Evolutionary conservation across 2,888 invertebrate species (phyloP), one percentile per base, ranked within the genome.

Genomic region (Thyatira batis): DNA sequence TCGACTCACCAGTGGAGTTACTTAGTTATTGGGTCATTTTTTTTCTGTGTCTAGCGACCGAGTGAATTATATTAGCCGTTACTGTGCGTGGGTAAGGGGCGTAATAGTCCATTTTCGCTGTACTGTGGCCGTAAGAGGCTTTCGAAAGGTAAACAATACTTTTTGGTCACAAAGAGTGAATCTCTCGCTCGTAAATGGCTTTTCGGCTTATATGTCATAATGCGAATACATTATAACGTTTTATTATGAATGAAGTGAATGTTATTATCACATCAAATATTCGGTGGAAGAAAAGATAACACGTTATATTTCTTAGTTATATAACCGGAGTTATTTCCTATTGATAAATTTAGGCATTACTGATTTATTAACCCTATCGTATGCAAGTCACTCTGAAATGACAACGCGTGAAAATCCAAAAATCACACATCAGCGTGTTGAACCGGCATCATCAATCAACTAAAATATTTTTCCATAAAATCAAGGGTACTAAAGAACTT

Each of bases 11-110:
- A 76, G 66, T 73, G 68, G 73, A 82, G 80, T 81, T 83, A 75
- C 76, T 82, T 79, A 77, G 84, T 82, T 85, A 85, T 85, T 83
- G 83, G 83, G 80, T 75, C 60, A 84, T 85, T 86, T 86, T 84
- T n/a, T 87, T 85, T 73, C 69, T 61, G 51, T 58, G 62, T 21
- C 67, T 67, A 61, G 69, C 69, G 65, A 62, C 69, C 63, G 72
- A 76, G 82, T 85, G 86, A 87, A 82, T 84, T 85, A 84, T 85
- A 78, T 75, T 57, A 72, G 78, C 73, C 78, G 79, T 81, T 82
- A 79, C 76, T 81, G 84, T 79, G 80, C 80, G 83, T 83, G 83
- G 75, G 79, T 81, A 78, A 73, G 71, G 69, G 69, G 13, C 73
- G 71, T 69, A 84, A 83, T 78, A 76, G 82, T 75, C 83, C 78